Evolutionary conservation across 1,140 invertebrate genomes (phyloP).

Genomic region (Kradibia gibbosae): DNA sequence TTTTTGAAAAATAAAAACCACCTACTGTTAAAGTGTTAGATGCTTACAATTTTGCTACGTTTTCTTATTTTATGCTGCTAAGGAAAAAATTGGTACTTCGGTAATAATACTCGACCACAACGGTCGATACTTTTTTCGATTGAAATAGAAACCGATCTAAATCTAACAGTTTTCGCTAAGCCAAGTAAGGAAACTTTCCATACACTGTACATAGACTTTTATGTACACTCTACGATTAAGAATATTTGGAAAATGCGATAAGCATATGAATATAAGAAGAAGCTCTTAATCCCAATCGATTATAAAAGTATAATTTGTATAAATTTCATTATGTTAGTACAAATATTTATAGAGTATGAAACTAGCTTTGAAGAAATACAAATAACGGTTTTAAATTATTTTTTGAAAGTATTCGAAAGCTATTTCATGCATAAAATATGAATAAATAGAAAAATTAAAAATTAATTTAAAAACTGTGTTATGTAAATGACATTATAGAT

Average conservation of each 20-base stretch:
- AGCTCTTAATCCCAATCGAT: not conserved
- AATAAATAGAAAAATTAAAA: too few relatives aligned
- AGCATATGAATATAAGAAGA: not conserved
- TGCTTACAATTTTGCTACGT: not conserved
- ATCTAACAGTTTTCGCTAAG: not conserved
- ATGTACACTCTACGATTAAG: not conserved
- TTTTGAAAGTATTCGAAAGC: too few relatives aligned
- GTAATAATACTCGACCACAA: not conserved
- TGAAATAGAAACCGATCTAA: not conserved
- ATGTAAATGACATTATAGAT: too few relatives aligned
- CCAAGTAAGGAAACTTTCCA: not conserved
- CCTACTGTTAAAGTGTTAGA: not conserved
- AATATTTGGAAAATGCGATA: not conserved
- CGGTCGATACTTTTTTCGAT: not conserved
- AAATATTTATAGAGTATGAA: too few relatives aligned
- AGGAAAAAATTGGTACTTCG: not conserved
- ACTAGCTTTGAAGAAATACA: too few relatives aligned
- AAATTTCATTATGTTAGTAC: too few relatives aligned
- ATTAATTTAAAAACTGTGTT: too few relatives aligned
- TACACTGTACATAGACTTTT: not conserved
- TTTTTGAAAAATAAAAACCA: not conserved
- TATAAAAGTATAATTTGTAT: too few relatives aligned
- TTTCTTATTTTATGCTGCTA: not conserved
- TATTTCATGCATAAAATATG: too few relatives aligned
- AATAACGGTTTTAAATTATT: too few relatives aligned